Evolutionary conservation across 2,888 invertebrate genomes (phyloP), one percentile per base, ranked within the genome.

Genomic region (Cloeon dipterum): DNA sequence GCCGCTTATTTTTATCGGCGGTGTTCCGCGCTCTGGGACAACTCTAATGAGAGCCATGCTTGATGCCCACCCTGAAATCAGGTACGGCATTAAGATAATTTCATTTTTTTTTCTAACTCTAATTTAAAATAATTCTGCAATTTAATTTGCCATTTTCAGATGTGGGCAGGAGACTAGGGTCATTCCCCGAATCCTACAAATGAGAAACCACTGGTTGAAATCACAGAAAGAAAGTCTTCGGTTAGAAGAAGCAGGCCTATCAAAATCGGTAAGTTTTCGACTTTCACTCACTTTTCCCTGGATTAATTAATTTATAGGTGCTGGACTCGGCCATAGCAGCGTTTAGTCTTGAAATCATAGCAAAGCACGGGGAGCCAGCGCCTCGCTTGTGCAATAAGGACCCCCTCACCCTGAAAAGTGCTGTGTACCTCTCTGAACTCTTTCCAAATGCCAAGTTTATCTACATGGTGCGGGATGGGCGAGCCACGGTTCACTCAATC

Each of bases 371-470:
- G 32, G 88, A 89, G 50, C 79, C 88, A 20, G 94, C 96, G 37
- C 74, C 83, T 42, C 66, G 93, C 36, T 70, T 96, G 43, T 98
- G 98, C 66, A 98, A 98, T 66, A 98, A 98, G 62, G 98, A 98
- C 62, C 98, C 98, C 36, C 74, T 98, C 46, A 93, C 93, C 40
- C 69, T 98, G 46, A 94, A 94, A 63, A 91, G 91, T 69, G 91
- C 91, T 52, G 75, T 79, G 37, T 96, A 88, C 58, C 76, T 99
- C 49, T 71, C 83, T 43, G 81, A 86, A 54, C 66, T 98, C 42
- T 99, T 98, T 62, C 96, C 98, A 33, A 89, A 91, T 55, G 81
- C 93, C 40, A 94, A 94, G 62, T 98, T 93, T 61, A 68, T 98
- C 48, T 85, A 96, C 59, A 93, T 96, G 91, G 77, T 96, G 48